Percentiles rank a stretch among this genome's conserved stretches.
Evolutionary conservation across 2,888 invertebrate species (phyloP).

Genomic region (Melipona beecheii): DNA sequence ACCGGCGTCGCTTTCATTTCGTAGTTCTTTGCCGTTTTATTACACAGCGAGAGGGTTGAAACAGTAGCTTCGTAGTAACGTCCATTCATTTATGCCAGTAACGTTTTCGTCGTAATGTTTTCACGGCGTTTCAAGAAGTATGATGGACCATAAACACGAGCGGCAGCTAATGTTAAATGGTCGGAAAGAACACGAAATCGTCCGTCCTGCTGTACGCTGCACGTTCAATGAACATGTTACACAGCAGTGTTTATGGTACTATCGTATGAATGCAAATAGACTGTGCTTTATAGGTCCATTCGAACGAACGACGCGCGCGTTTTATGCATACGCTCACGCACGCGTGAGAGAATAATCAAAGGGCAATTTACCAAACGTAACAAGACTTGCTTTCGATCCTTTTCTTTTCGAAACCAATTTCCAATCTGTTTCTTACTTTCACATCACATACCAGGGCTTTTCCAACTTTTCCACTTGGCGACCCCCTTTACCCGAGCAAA

Average conservation of each 20-base stretch:
- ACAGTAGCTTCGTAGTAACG: constrained; percentile 1
- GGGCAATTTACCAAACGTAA: neutral
- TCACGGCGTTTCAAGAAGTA: constrained; percentile 25
- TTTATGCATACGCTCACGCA: neutral
- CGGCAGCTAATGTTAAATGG: constrained; percentile 69
- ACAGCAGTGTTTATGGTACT: constrained; percentile 6
- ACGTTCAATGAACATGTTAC: constrained; percentile 15
- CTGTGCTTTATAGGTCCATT: neutral
- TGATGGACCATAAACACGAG: constrained; percentile 29
- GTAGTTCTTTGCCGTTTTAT: neutral
- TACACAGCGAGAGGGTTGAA: neutral
- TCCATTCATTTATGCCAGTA: constrained; percentile 19
- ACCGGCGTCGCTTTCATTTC: neutral
- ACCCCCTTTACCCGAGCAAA: no score
- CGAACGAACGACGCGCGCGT: neutral
- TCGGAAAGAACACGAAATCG: constrained; percentile 70
- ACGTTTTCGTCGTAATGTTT: constrained; percentile 33
- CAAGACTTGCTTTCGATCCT: neutral
- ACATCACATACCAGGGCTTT: neutral
- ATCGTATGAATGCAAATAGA: constrained; percentile 43
- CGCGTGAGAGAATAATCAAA: neutral
- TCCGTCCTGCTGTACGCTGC: constrained; percentile 40
- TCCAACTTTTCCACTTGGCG: no score
- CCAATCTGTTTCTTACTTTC: no score
- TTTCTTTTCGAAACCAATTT: neutral